Evolutionary conservation across 1,140 invertebrate genomes (phyloP).

Genomic region (Chlorops oryzae): DNA sequence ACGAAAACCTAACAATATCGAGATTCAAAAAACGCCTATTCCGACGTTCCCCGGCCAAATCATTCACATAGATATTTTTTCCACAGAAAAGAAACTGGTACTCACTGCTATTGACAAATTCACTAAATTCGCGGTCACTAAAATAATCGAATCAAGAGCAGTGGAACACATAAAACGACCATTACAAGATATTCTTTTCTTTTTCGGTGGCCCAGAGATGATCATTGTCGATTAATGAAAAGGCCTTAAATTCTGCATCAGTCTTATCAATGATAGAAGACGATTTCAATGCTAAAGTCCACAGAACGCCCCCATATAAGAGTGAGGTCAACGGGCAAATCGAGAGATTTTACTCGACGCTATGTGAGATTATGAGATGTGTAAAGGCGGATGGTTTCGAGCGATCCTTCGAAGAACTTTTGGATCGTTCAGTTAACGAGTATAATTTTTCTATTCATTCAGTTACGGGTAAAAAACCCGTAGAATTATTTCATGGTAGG

Average conservation of each 20-base stretch:
- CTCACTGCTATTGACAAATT: no score
- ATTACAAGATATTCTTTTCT: slow-evolving; percentile 3
- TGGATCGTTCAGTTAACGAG: slow-evolving; percentile 12
- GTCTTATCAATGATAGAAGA: slow-evolving; percentile 10
- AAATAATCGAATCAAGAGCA: no score
- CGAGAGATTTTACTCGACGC: slow-evolving; percentile 19
- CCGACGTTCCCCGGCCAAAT: no score
- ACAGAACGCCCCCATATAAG: slow-evolving; percentile 9
- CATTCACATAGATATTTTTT: no score
- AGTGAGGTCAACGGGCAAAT: slow-evolving; percentile 15
- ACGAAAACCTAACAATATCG: no score
- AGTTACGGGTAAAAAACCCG: slow-evolving; percentile 7
- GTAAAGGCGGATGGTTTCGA: slow-evolving; percentile 4
- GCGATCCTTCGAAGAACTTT: slow-evolving; percentile 8
- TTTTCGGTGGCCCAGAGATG: slow-evolving; percentile 6
- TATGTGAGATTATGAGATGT: slow-evolving; percentile 16
- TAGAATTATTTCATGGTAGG: slow-evolving; percentile 7
- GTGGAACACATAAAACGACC: no score
- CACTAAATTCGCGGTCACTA: no score
- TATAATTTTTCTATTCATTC: slow-evolving; percentile 17
- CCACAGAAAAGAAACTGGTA: no score
- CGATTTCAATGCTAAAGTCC: slow-evolving; percentile 2
- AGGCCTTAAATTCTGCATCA: slow-evolving; percentile 4
- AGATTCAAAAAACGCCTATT: no score
- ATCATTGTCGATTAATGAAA: slow-evolving; percentile 16